A percentile compares a stretch with the other conserved stretches of the same genome.
Conservation (phyloP, 92 coral and sea anemone species). For the Desmophyllum pertusum region DNA sequence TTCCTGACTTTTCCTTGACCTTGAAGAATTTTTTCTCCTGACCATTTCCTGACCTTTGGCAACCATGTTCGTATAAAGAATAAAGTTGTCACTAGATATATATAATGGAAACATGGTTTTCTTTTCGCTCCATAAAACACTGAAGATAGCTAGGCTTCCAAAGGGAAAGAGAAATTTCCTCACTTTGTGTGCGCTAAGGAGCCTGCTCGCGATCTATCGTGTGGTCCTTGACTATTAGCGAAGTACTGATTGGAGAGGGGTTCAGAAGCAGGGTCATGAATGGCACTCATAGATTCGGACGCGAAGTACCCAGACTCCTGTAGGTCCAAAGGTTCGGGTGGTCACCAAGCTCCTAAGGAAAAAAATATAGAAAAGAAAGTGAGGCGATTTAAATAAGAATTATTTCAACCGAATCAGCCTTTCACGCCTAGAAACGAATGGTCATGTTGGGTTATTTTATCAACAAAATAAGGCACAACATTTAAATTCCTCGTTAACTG, state of each 20-base stretch:
- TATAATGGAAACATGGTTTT: neutral
- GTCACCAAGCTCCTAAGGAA: slow-evolving; percentile 40
- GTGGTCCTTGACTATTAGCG: slow-evolving; percentile 60
- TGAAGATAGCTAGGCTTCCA: neutral
- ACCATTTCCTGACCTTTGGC: too few species aligned
- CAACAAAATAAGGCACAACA: neutral
- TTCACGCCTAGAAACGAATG: neutral
- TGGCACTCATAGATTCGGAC: slow-evolving; percentile 84
- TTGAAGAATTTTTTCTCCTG: too few species aligned
- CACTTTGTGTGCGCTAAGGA: slow-evolving; percentile 46
- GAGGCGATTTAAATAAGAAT: neutral
- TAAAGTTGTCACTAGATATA: neutral
- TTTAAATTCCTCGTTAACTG: neutral
- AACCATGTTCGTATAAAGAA: neutral
- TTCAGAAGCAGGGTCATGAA: slow-evolving; percentile 68
- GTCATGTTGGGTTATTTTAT: neutral
- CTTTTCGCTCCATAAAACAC: neutral
- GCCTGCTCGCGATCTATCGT: slow-evolving; percentile 18
- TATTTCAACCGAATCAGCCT: neutral
- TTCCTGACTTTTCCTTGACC: too few species aligned
- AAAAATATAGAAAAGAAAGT: neutral
- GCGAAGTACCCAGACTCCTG: slow-evolving; percentile 93
- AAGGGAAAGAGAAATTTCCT: slow-evolving; percentile 7
- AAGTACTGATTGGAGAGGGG: slow-evolving; percentile 76
- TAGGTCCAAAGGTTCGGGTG: slow-evolving; percentile 59